Evolutionary conservation across 2,797 vertebrate species (phyloP).

Genomic region (Halcyon chelicuti): DNA sequence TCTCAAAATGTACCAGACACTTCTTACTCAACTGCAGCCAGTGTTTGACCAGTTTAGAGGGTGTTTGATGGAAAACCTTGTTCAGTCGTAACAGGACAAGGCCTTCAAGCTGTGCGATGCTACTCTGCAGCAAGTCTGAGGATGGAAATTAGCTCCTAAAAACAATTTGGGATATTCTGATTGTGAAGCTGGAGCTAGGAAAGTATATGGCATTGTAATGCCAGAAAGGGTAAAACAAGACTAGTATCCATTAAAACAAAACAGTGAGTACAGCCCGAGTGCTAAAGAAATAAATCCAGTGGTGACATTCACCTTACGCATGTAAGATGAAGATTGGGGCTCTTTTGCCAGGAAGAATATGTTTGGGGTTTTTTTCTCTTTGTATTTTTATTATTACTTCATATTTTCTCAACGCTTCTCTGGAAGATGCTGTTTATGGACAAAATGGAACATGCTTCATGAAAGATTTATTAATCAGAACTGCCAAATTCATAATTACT

Average conservation of each 20-base stretch:
- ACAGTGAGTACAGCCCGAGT: neutral
- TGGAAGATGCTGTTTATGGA: conserved; percentile 14
- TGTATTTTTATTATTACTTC: neutral
- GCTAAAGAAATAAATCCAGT: neutral
- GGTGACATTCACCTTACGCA: neutral
- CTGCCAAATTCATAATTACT: conserved; percentile 66
- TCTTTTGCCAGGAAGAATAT: neutral
- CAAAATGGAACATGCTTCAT: conserved; percentile 16
- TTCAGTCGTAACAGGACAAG: neutral
- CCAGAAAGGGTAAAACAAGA: neutral
- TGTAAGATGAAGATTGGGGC: neutral
- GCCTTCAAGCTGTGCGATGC: neutral
- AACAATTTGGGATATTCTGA: neutral
- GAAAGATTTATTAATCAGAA: conserved; percentile 64
- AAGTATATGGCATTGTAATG: neutral
- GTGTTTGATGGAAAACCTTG: neutral
- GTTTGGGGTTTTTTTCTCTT: neutral
- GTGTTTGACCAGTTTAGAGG: neutral
- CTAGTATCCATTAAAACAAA: neutral
- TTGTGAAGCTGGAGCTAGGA: neutral
- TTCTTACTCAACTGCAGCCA: neutral
- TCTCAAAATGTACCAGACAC: neutral
- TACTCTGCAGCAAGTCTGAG: neutral
- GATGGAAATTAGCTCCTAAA: neutral
- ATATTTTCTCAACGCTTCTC: conserved; percentile 11